phyloP scores from a whole-genome alignment of 2,888 invertebrate genomes.

The Cataglyphis rosenhaueri region DNA sequence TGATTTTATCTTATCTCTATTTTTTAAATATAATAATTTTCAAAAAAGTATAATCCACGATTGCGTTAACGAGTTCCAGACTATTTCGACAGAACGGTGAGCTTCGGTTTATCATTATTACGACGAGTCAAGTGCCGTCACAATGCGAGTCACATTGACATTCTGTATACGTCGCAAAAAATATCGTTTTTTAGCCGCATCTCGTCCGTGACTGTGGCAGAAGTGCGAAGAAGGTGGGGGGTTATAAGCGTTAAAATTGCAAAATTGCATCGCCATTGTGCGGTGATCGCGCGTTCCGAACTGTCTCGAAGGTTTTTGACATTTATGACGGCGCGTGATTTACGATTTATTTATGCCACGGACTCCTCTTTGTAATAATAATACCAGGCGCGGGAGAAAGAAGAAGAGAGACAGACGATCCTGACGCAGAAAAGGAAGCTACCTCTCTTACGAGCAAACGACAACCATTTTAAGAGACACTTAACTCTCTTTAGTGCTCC shows the following conservation, averaged over 20 bases:
- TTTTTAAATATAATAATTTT: not conserved
- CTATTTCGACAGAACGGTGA: not conserved
- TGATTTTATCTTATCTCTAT: not conserved
- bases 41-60: not conserved
- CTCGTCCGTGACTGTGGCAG: constrained; percentile 19
- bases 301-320: constrained; percentile 81
- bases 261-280: constrained; percentile 72
- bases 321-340: constrained; percentile 82
- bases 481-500: constrained; percentile 80
- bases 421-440: constrained; percentile 67
- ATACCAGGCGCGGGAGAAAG: constrained; percentile 65
- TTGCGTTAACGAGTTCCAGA: not conserved
- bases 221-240: constrained; percentile 19
- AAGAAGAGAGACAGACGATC: constrained; percentile 26
- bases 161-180: constrained; percentile 2
- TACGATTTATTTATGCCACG: constrained; percentile 84
- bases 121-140: not conserved
- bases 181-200: constrained; percentile 11
- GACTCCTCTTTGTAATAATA: constrained; percentile 83
- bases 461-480: constrained; percentile 81
- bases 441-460: constrained; percentile 83
- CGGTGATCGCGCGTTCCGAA: constrained; percentile 76
- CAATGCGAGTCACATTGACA: constrained; percentile 15
- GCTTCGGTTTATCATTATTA: constrained; percentile 4
- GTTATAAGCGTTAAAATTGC: constrained; percentile 71